Conservation (phyloP, 2,113 vertebrate genomes). For the Camelus bactrianus region DNA sequence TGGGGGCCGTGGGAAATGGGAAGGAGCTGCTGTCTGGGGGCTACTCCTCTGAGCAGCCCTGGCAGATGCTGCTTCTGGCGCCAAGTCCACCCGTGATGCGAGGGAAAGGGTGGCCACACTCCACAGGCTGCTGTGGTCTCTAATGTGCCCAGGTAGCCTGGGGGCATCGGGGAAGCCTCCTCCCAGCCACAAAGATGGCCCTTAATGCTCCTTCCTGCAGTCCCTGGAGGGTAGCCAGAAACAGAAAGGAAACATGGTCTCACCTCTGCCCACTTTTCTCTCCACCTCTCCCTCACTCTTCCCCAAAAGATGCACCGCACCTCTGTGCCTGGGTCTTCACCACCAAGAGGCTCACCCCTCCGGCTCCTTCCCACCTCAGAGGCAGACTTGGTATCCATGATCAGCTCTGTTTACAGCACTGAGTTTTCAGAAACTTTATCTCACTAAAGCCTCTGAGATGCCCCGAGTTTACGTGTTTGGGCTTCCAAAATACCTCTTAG, state of each 20-base stretch:
- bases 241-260: background rate
- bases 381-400: accelerated
- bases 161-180: background rate
- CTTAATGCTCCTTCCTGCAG: accelerated
- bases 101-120: too few species aligned
- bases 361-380: background rate
- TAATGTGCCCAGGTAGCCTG: background rate
- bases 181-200: accelerated
- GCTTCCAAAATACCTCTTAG: background rate
- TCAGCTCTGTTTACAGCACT: accelerated
- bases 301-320: background rate
- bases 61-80: too few species aligned
- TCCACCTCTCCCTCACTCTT: background rate
- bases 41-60: background rate
- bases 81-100: background rate
- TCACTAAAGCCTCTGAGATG: background rate
- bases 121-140: background rate
- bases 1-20: accelerated
- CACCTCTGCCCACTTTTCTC: background rate
- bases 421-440: background rate
- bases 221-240: background rate
- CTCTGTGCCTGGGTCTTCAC: background rate
- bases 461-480: accelerated
- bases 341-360: background rate
- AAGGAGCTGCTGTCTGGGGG: background rate